phyloP scores from a whole-genome alignment of 2,113 vertebrate species.

The Camelus bactrianus region DNA sequence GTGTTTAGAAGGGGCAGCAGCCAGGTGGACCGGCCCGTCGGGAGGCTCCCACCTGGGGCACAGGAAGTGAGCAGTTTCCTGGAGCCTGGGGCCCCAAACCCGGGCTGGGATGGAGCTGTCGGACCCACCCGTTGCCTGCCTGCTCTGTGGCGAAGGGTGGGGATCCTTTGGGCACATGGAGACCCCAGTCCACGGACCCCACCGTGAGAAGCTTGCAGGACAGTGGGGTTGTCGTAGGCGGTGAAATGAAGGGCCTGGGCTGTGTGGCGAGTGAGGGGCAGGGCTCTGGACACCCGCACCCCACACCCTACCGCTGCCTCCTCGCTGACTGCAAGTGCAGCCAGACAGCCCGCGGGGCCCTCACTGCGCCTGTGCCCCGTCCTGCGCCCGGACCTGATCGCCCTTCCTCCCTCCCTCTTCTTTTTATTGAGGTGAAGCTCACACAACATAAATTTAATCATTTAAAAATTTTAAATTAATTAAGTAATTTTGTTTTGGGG shows the following conservation, averaged over 20 bases:
- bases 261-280: background rate
- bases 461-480: background rate
- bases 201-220: background rate
- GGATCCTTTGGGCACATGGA: background rate
- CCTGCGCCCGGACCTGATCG: background rate
- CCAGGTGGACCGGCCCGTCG: background rate
- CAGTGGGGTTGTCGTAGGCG: background rate
- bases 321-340: background rate
- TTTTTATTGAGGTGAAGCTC: background rate
- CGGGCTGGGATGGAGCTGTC: background rate
- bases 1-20: background rate
- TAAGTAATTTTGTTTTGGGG: no score
- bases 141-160: background rate
- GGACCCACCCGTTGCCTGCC: background rate
- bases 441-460: background rate
- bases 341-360: background rate
- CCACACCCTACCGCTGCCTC: background rate
- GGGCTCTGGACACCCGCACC: background rate
- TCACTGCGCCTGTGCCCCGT: background rate
- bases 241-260: background rate
- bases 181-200: background rate
- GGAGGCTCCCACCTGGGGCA: background rate
- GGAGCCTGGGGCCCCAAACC: background rate
- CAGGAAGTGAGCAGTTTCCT: background rate
- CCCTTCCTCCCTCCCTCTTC: background rate